Percentiles rank a stretch among this genome's conserved stretches.
phyloP scores from a whole-genome alignment of 1,140 invertebrate species.

The Sweltsa coloradensis region DNA sequence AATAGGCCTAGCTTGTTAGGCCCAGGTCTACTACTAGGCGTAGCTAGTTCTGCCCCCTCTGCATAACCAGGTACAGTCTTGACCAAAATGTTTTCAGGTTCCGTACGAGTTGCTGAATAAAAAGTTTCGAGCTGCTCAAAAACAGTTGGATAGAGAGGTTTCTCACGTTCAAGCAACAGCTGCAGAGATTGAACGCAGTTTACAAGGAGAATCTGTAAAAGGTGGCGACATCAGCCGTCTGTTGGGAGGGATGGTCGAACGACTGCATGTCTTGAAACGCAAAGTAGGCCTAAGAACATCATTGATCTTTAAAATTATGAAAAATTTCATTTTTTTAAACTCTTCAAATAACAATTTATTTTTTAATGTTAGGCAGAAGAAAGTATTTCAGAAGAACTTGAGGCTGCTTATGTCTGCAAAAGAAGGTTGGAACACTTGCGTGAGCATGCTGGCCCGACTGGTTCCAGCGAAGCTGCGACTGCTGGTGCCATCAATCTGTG shows the following conservation, averaged over 20 bases:
- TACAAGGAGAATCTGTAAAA: constrained; percentile 38
- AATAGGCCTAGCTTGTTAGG: too few relatives aligned
- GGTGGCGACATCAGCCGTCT: constrained; percentile 62
- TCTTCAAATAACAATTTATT: constrained; percentile 9
- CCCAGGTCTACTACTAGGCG: too few relatives aligned
- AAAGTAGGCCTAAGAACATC: too few relatives aligned
- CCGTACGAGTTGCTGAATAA: constrained; percentile 98
- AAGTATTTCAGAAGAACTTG: constrained; percentile 80
- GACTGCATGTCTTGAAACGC: constrained; percentile 78
- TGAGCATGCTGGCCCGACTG: constrained; percentile 41
- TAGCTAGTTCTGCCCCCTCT: too few relatives aligned
- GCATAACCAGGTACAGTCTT: too few relatives aligned
- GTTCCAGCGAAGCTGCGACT: constrained; percentile 20
- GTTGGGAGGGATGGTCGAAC: constrained; percentile 65
- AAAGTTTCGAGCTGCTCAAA: constrained; percentile 90
- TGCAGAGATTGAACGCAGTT: constrained; percentile 66
- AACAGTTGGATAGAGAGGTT: constrained; percentile 84
- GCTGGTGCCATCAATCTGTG: constrained; percentile 58
- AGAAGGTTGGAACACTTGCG: constrained; percentile 87
- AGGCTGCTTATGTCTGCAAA: constrained; percentile 75
- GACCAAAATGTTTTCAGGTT: constrained; percentile 66
- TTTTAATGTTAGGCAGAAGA: constrained; percentile 57
- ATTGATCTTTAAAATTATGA: background rate
- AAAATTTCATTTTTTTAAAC: too few relatives aligned
- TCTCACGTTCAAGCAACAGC: constrained; percentile 71